Conservation (phyloP, 2,888 invertebrate genomes). For the Agrochola lychnidis region DNA sequence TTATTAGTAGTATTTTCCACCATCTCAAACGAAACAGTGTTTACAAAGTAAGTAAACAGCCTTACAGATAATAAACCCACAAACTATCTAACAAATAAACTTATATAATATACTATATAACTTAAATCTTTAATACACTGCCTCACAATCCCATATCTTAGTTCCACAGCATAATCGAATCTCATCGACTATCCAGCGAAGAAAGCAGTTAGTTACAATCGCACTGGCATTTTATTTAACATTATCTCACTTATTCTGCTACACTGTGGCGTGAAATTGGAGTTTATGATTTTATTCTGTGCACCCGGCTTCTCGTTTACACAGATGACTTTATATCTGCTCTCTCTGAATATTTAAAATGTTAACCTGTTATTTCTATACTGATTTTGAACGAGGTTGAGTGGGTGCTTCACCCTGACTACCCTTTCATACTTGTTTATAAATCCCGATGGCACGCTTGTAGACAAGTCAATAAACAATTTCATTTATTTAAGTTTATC, state of each 20-base stretch:
- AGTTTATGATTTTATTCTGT: slow-evolving; percentile 64
- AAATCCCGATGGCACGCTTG: background rate
- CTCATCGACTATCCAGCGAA: slow-evolving; percentile 48
- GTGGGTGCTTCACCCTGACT: background rate
- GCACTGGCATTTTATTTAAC: slow-evolving; percentile 63
- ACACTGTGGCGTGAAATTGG: slow-evolving; percentile 65
- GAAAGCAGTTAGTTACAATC: slow-evolving; percentile 67
- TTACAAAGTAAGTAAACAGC: too few relatives aligned
- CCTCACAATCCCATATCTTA: slow-evolving; percentile 39
- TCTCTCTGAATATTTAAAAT: slow-evolving; percentile 62
- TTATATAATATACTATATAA: slow-evolving; percentile 1
- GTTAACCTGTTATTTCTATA: slow-evolving; percentile 44
- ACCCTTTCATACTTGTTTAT: slow-evolving; percentile 12
- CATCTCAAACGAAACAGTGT: background rate
- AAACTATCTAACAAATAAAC: slow-evolving; percentile 24
- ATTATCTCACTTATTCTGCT: slow-evolving; percentile 61
- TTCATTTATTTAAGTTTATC: background rate
- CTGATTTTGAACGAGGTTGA: slow-evolving; percentile 39
- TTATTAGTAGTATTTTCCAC: background rate
- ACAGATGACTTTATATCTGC: slow-evolving; percentile 59
- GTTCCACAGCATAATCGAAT: slow-evolving; percentile 59
- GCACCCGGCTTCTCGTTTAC: slow-evolving; percentile 60
- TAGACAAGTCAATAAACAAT: slow-evolving; percentile 1
- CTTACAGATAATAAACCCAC: background rate
- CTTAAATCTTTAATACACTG: slow-evolving; percentile 20